A percentile compares a stretch with the other conserved stretches of the same genome.
Evolutionary conservation across 2,797 vertebrate species (phyloP).

Genomic region (Toxotes lorentzi): DNA sequence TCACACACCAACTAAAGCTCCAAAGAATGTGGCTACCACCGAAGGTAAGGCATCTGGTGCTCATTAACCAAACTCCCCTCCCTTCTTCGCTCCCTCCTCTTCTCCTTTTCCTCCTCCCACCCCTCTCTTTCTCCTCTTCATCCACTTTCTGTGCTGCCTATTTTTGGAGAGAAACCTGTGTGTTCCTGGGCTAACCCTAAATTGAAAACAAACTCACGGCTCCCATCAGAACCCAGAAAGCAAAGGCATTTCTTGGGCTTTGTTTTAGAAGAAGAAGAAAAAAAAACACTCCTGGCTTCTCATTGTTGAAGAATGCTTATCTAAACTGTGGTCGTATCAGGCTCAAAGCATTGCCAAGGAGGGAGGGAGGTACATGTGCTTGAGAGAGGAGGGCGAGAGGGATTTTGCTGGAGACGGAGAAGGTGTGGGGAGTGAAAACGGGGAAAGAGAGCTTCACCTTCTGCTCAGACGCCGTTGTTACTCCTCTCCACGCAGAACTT

Average conservation of each 20-base stretch:
- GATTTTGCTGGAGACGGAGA: constrained; percentile 39
- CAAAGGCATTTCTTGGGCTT: constrained; percentile 70
- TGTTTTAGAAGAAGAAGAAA: constrained; percentile 52
- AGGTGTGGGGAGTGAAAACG: constrained; percentile 61
- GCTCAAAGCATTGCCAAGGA: constrained; percentile 67
- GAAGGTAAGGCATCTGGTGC: constrained; percentile 95
- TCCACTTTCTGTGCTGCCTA: constrained; percentile 71
- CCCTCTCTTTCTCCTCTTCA: constrained; percentile 31
- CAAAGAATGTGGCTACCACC: constrained; percentile 96
- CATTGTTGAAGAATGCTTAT: constrained; percentile 82
- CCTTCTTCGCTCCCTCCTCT: constrained; percentile 42
- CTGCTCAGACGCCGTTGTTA: constrained; percentile 19
- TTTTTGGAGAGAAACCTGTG: constrained; percentile 82
- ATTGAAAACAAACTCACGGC: constrained; percentile 84
- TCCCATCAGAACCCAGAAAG: constrained; percentile 74
- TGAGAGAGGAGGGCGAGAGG: constrained; percentile 16
- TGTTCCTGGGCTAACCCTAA: constrained; percentile 82
- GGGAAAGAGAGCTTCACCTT: constrained; percentile 47
- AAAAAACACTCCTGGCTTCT: constrained; percentile 63
- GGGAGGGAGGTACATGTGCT: constrained; percentile 26
- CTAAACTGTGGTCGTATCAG: constrained; percentile 78
- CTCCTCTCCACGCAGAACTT: constrained; percentile 41
- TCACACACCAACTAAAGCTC: constrained; percentile 95
- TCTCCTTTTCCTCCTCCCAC: constrained; percentile 21
- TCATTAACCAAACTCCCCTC: constrained; percentile 83